Evolutionary conservation across 1,140 invertebrate genomes (phyloP).

Genomic region (Bilobella aurantiaca): DNA sequence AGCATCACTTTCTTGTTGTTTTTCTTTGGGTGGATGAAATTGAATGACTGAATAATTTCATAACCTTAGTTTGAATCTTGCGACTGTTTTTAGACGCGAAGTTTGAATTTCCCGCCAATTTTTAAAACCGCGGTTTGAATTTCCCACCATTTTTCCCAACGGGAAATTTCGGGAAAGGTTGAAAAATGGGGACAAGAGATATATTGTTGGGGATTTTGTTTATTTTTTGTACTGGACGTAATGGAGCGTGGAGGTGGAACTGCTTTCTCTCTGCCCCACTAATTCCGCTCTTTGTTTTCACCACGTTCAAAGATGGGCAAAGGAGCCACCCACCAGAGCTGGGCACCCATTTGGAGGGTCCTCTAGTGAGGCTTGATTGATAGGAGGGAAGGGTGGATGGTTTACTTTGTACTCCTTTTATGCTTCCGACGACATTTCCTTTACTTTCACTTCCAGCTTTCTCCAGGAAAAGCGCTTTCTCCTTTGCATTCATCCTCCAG

Average conservation of each 20-base stretch:
- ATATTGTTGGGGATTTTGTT: not conserved
- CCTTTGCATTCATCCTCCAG: conserved; percentile 2
- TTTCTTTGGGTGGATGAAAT: no score
- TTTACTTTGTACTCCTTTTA: not conserved
- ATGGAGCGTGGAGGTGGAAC: not conserved
- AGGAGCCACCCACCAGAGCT: not conserved
- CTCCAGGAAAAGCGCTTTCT: no score
- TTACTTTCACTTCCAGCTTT: no score
- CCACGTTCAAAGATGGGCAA: not conserved
- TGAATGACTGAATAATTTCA: no score
- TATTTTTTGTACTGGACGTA: conserved; percentile 2
- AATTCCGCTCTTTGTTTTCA: not conserved
- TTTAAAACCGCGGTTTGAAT: no score
- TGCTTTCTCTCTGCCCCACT: not conserved
- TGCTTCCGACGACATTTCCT: conserved; percentile 4
- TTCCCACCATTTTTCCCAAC: no score
- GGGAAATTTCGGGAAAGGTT: no score
- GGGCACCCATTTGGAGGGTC: no score
- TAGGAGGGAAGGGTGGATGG: not conserved
- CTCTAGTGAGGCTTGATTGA: not conserved
- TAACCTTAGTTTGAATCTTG: no score
- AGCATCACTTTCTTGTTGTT: no score
- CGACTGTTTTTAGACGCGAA: no score
- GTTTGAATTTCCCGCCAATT: no score
- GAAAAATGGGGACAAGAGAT: conserved; percentile 1